These are phyloP conservation scores for Ameiurus melas DNA, from an alignment of 2,113 vertebrate genomes.

Conservation along the genomic window DNA sequence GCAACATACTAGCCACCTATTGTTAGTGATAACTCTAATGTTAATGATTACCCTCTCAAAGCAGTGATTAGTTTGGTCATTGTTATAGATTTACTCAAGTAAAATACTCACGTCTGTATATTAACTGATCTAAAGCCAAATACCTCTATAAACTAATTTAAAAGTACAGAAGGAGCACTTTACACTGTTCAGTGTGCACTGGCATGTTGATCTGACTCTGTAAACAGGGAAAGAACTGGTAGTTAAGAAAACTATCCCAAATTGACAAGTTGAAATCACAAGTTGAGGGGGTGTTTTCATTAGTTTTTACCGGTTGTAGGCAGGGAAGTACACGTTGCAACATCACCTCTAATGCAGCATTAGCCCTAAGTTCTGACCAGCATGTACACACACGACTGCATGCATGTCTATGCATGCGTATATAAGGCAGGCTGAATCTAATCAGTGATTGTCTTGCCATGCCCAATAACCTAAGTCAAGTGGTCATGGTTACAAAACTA, in stretches of 20 bases:
- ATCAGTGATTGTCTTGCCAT: not conserved
- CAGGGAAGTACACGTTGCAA: not conserved
- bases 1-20: not conserved
- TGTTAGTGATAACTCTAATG: not conserved
- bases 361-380: not conserved
- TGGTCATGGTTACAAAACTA: not conserved
- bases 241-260: not conserved
- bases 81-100: not conserved
- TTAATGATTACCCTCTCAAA: not conserved
- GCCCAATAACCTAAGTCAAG: not conserved
- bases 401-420: not conserved
- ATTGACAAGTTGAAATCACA: not conserved
- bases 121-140: not conserved
- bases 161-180: not conserved
- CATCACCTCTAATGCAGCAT: not conserved
- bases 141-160: not conserved
- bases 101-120: not conserved
- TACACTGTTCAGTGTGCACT: not conserved
- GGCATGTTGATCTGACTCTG: not conserved
- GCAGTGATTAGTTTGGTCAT: not conserved
- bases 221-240: not conserved
- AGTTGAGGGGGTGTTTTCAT: not conserved
- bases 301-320: not conserved
- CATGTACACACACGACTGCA: not conserved
- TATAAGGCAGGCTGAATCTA: not conserved